Evolutionary conservation across 2,888 invertebrate genomes (phyloP).

Genomic region (Drosophila longiperda): DNA sequence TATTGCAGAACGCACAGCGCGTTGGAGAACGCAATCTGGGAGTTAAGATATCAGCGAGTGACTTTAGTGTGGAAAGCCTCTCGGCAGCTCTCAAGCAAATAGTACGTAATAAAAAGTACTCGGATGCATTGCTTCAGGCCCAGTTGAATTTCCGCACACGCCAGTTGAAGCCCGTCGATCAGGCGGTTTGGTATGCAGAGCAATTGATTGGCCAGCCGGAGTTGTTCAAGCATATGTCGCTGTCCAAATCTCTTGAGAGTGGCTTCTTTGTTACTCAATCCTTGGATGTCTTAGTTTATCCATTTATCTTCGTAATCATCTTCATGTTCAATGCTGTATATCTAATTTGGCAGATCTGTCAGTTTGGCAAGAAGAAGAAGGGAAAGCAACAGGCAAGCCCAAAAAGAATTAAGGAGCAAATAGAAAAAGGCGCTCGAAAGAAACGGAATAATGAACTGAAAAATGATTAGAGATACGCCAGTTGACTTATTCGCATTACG

Average conservation of each 20-base stretch:
- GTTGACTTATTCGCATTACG: neutral
- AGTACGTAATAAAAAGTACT: constrained; percentile 18
- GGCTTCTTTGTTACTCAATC: constrained; percentile 54
- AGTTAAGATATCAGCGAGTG: constrained; percentile 18
- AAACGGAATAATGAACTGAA: neutral
- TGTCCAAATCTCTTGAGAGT: constrained; percentile 7
- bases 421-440: neutral
- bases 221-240: constrained; percentile 37
- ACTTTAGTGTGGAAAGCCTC: constrained; percentile 24
- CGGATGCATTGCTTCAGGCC: constrained; percentile 20
- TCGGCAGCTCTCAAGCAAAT: constrained; percentile 29
- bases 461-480: constrained; percentile 14
- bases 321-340: constrained; percentile 25
- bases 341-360: neutral
- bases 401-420: neutral
- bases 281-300: constrained; percentile 51
- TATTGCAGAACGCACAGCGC: constrained; percentile 62
- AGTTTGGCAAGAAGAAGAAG: neutral
- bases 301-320: constrained; percentile 14
- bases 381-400: neutral
- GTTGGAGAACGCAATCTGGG: constrained; percentile 57
- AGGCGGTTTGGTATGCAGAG: constrained; percentile 70
- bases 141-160: constrained; percentile 53
- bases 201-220: constrained; percentile 47
- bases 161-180: constrained; percentile 39